A percentile compares a stretch with the other conserved stretches of the same genome.
Evolutionary conservation across 2,888 invertebrate genomes (phyloP).

Genomic region (Calameuta idolon): DNA sequence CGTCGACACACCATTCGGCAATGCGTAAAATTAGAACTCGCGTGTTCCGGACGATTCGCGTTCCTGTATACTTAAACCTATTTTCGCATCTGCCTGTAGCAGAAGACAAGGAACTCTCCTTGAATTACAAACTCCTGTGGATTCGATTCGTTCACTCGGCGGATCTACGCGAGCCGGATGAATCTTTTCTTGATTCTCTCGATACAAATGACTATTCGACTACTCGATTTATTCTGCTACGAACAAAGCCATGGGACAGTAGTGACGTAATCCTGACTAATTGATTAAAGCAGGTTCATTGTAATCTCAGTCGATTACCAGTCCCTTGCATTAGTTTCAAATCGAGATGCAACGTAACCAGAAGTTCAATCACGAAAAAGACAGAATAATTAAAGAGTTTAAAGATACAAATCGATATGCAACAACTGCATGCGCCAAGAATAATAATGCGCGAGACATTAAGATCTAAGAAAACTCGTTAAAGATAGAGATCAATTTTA

Average conservation of each 20-base stretch:
- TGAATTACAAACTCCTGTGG: neutral
- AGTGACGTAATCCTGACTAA: neutral
- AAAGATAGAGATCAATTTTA: neutral
- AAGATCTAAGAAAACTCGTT: neutral
- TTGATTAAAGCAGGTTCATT: neutral
- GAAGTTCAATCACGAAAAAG: neutral
- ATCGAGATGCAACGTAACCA: neutral
- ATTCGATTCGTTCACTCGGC: conserved; percentile 29
- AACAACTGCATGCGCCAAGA: neutral
- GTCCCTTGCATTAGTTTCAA: neutral
- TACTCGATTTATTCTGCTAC: neutral
- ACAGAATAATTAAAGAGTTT: neutral
- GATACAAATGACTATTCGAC: neutral
- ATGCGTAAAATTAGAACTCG: conserved; percentile 48
- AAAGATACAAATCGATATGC: neutral
- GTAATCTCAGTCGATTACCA: neutral
- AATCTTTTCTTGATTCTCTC: neutral
- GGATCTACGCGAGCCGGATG: neutral
- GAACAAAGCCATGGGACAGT: neutral
- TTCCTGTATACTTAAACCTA: conserved; percentile 34
- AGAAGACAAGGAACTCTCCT: neutral
- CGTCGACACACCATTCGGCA: conserved; percentile 23
- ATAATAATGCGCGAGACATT: neutral
- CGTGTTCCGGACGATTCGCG: conserved; percentile 28
- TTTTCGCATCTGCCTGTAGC: conserved; percentile 15